Conservation (phyloP, 1,140 invertebrate genomes). For the Amyelois transitella region DNA sequence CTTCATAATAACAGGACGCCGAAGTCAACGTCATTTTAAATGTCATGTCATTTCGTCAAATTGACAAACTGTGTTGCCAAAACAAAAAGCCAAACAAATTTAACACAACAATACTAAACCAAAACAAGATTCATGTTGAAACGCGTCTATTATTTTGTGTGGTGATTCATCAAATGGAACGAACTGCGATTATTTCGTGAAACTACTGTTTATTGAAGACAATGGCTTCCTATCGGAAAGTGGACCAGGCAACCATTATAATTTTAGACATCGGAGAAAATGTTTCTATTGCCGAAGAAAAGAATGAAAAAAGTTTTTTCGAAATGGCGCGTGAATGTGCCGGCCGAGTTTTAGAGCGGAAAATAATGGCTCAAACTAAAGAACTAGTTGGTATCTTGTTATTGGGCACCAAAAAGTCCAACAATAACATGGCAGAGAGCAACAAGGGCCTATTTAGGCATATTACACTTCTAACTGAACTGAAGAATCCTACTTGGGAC, state of each 20-base stretch:
- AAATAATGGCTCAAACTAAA: slow-evolving; percentile 62
- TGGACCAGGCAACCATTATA: slow-evolving; percentile 56
- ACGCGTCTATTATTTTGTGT: background rate
- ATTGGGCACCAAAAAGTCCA: slow-evolving; percentile 53
- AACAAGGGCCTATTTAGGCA: slow-evolving; percentile 36
- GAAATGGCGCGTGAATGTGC: slow-evolving; percentile 46
- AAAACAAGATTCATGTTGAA: background rate
- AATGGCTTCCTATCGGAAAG: slow-evolving; percentile 37
- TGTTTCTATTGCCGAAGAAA: slow-evolving; percentile 31
- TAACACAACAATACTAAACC: background rate
- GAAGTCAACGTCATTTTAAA: no score
- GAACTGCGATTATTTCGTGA: no score
- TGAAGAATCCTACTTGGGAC: slow-evolving; percentile 50
- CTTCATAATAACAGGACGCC: no score
- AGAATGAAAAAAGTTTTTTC: slow-evolving; percentile 51
- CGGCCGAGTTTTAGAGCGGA: slow-evolving; percentile 55
- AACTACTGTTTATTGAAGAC: background rate
- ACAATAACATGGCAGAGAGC: slow-evolving; percentile 44
- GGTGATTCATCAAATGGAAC: background rate
- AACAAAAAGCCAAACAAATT: background rate
- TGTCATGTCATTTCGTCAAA: no score
- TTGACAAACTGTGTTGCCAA: no score
- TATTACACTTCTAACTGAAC: slow-evolving; percentile 40
- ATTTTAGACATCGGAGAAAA: slow-evolving; percentile 63
- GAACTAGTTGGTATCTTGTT: slow-evolving; percentile 55